phyloP scores from a whole-genome alignment of 2,888 invertebrate species.

The Hemaris fuciformis region DNA sequence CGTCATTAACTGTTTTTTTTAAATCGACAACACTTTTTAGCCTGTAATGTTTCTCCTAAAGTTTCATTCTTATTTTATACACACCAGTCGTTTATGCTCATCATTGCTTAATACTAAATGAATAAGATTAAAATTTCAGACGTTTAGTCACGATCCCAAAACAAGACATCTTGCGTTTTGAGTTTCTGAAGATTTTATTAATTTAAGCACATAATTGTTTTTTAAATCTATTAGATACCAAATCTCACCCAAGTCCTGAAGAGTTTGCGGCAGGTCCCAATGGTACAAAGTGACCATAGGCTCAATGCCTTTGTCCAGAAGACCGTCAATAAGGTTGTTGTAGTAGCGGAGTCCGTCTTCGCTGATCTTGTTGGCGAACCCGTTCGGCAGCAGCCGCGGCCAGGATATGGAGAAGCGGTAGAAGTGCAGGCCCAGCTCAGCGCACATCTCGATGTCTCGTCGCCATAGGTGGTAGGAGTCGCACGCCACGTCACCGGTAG shows the following conservation, averaged over 20 bases:
- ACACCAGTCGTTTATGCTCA: too few relatives aligned
- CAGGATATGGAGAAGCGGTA: constrained; percentile 83
- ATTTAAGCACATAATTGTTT: background rate
- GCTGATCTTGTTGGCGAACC: constrained; percentile 63
- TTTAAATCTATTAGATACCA: too few relatives aligned
- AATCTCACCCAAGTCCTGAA: constrained; percentile 58
- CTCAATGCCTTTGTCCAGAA: constrained; percentile 71
- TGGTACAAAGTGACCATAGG: constrained; percentile 77
- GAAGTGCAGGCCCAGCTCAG: constrained; percentile 73
- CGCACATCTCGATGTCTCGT: constrained; percentile 80
- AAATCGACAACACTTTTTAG: too few relatives aligned
- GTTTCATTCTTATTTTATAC: too few relatives aligned
- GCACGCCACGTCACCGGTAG: constrained; percentile 83
- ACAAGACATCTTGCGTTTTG: too few relatives aligned
- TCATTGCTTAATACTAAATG: too few relatives aligned
- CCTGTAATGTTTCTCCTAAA: too few relatives aligned
- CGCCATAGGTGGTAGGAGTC: constrained; percentile 83
- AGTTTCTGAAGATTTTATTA: too few relatives aligned
- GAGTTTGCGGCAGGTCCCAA: constrained; percentile 64
- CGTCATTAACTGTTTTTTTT: too few relatives aligned
- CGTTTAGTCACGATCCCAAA: too few relatives aligned
- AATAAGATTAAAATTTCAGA: too few relatives aligned
- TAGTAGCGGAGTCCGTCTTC: constrained; percentile 76
- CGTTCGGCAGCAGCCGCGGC: constrained; percentile 72
- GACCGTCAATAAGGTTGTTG: constrained; percentile 72